Conservation (phyloP, 2,888 invertebrate genomes). For the Rugalucina vietnamica region DNA sequence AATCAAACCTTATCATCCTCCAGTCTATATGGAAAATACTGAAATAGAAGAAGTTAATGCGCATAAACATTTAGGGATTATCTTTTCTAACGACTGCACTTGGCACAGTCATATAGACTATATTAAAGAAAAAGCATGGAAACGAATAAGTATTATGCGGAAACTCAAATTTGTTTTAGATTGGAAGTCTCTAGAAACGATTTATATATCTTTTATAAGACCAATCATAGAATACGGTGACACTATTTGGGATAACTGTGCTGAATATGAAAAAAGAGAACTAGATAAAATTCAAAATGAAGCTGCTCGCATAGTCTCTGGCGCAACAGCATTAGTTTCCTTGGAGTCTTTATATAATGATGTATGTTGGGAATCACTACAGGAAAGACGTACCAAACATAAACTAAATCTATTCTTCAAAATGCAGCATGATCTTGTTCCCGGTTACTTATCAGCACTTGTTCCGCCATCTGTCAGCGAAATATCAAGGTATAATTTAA, state of each 20-base stretch:
- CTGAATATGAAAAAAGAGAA: background rate
- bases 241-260: background rate
- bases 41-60: background rate
- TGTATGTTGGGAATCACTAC: too few species aligned
- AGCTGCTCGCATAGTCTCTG: too few species aligned
- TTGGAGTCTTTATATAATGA: too few species aligned
- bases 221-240: background rate
- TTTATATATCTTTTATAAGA: background rate
- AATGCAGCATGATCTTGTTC: too few species aligned
- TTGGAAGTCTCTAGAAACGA: background rate
- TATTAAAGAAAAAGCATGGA: slow-evolving; percentile 18
- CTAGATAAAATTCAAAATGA: background rate
- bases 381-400: too few species aligned
- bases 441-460: too few species aligned
- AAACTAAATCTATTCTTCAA: too few species aligned
- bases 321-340: too few species aligned
- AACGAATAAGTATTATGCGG: background rate
- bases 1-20: background rate
- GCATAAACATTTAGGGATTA: slow-evolving; percentile 26
- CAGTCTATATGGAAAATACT: background rate
- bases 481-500: too few species aligned
- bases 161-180: background rate
- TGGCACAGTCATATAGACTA: slow-evolving; percentile 24
- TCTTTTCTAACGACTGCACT: slow-evolving; percentile 3
- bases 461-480: too few species aligned